These are phyloP conservation scores for Mormyrus hasselquistii DNA, from an alignment of 2,797 vertebrate species.

Conservation along the genomic window DNA sequence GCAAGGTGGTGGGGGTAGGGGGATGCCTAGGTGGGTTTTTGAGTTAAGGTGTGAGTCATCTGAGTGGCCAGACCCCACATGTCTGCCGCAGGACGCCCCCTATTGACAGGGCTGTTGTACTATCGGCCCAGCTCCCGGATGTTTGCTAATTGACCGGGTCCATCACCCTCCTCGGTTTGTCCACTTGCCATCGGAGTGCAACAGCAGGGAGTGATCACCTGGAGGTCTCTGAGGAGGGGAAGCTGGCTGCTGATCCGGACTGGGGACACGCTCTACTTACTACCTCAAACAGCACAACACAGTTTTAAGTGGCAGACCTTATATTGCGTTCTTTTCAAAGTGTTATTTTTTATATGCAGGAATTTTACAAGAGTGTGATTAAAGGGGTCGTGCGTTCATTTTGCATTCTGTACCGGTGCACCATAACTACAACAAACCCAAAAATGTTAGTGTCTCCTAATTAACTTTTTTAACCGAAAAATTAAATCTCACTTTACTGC, in stretches of 20 bases:
- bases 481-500: background rate
- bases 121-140: slow-evolving; percentile 48
- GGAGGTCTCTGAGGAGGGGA: too few species aligned
- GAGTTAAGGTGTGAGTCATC: background rate
- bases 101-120: slow-evolving; percentile 40
- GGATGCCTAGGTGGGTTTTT: background rate
- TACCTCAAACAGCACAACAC: slow-evolving; percentile 18
- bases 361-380: slow-evolving; percentile 27
- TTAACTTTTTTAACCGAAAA: slow-evolving; percentile 26
- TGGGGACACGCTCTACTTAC: slow-evolving; percentile 48
- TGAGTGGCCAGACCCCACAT: background rate
- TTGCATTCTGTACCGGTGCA: slow-evolving; percentile 34
- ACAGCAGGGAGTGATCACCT: slow-evolving; percentile 35
- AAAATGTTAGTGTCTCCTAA: slow-evolving; percentile 26
- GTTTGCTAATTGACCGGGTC: slow-evolving; percentile 39
- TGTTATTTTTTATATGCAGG: background rate
- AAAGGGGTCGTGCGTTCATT: slow-evolving; percentile 27
- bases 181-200: slow-evolving; percentile 54
- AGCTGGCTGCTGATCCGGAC: background rate
- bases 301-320: background rate
- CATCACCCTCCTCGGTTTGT: slow-evolving; percentile 50
- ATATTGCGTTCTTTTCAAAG: background rate
- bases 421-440: slow-evolving; percentile 33
- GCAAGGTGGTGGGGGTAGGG: background rate
- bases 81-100: slow-evolving; percentile 19